These are phyloP conservation scores for Polietes domitor DNA, from an alignment of 2,888 invertebrate genomes.

Conservation along the genomic window DNA sequence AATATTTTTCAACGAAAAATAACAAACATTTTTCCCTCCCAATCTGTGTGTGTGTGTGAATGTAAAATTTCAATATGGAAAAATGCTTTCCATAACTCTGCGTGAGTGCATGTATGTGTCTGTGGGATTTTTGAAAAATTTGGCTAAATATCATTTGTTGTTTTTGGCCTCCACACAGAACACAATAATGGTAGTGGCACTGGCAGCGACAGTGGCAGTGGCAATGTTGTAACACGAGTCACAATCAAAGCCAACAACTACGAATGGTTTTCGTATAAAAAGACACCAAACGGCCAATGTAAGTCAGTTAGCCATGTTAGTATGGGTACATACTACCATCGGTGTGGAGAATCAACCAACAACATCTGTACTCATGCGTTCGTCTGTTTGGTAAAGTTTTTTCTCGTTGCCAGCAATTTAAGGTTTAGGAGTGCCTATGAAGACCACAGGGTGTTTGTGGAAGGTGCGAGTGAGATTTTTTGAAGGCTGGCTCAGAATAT, in stretches of 20 bases:
- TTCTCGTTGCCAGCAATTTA: not conserved
- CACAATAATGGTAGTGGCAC: not conserved
- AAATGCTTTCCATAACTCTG: constrained; percentile 16
- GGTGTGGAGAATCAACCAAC: not conserved
- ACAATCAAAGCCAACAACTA: not conserved
- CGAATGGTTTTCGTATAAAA: not conserved
- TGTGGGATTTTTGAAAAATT: not conserved
- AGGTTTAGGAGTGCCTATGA: not conserved
- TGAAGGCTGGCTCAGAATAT: too few relatives aligned
- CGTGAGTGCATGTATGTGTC: not conserved
- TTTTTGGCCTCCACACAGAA: not conserved
- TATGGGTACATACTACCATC: not conserved
- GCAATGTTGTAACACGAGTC: not conserved
- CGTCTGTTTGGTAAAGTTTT: not conserved
- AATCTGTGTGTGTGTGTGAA: not conserved
- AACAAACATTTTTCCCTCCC: constrained; percentile 13
- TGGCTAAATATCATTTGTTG: not conserved
- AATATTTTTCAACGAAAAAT: constrained; percentile 48
- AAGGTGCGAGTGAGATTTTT: too few relatives aligned
- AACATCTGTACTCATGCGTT: not conserved
- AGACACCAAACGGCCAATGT: not conserved
- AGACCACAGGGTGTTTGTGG: not conserved
- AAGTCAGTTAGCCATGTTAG: constrained; percentile 28
- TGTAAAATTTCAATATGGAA: constrained; percentile 34
- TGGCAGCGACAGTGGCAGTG: not conserved